A percentile compares a stretch with the other conserved stretches of the same genome.
These are phyloP conservation scores for Saccopteryx leptura DNA, from an alignment of 2,113 vertebrate genomes.

Conservation along the genomic window DNA sequence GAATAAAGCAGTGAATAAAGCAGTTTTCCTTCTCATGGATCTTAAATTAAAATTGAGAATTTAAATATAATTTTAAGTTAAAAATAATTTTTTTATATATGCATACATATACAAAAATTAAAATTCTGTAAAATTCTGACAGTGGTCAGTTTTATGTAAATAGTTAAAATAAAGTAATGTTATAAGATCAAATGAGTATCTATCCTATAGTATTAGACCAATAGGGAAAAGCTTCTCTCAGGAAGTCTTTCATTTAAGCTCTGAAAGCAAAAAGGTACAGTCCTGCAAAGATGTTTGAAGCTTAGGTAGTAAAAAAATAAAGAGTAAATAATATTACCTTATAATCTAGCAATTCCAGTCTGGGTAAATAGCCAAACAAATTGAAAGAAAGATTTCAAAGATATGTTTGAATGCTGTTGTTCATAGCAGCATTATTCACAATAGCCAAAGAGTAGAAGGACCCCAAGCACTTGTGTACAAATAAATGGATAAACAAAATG, in stretches of 20 bases:
- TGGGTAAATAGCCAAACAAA: background rate
- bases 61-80: slow-evolving; percentile 17
- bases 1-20: background rate
- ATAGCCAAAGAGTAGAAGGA: background rate
- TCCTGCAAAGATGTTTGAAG: background rate
- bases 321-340: background rate
- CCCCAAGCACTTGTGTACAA: background rate
- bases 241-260: background rate
- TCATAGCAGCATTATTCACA: background rate
- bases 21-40: background rate
- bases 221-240: background rate
- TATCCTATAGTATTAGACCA: background rate
- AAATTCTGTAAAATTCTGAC: background rate
- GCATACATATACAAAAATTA: background rate
- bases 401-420: background rate
- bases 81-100: background rate
- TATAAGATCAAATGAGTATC: background rate
- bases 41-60: background rate
- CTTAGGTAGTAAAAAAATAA: background rate
- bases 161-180: background rate
- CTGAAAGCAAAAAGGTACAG: background rate
- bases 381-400: background rate
- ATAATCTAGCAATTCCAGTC: background rate
- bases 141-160: background rate
- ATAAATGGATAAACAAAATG: background rate